phyloP scores from a whole-genome alignment of 2,113 vertebrate genomes.

The Empidonax traillii region DNA sequence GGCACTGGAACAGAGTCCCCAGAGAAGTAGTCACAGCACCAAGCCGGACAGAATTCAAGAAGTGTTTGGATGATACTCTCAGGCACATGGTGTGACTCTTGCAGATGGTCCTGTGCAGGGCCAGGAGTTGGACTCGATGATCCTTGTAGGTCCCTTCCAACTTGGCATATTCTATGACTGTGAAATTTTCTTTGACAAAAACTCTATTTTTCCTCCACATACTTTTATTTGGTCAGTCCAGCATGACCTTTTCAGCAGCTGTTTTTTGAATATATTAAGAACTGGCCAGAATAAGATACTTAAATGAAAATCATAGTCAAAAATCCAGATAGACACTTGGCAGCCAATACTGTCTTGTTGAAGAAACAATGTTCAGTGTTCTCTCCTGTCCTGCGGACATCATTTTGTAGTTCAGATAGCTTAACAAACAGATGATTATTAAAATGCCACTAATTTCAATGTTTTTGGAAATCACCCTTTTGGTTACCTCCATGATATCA shows the following conservation, averaged over 20 bases:
- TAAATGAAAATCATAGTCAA: background rate
- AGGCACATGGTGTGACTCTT: background rate
- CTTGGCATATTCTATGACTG: background rate
- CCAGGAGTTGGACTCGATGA: background rate
- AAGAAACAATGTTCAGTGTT: background rate
- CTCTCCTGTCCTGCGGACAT: background rate
- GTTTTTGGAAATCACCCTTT: background rate
- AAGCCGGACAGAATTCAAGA: background rate
- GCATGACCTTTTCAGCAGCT: background rate
- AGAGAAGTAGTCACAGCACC: background rate
- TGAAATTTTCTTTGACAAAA: background rate
- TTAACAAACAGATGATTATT: background rate
- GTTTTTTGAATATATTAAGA: background rate
- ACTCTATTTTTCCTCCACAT: background rate
- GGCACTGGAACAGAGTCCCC: background rate
- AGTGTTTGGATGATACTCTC: background rate
- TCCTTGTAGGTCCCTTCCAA: background rate
- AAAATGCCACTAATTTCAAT: background rate
- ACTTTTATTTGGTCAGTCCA: background rate
- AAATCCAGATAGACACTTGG: background rate
- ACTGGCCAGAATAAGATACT: background rate
- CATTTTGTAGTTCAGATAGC: background rate
- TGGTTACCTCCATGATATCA: background rate
- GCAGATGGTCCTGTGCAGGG: background rate
- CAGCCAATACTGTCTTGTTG: background rate